phyloP scores from a whole-genome alignment of 2,888 invertebrate genomes.

The Gymnosoma rotundatum region DNA sequence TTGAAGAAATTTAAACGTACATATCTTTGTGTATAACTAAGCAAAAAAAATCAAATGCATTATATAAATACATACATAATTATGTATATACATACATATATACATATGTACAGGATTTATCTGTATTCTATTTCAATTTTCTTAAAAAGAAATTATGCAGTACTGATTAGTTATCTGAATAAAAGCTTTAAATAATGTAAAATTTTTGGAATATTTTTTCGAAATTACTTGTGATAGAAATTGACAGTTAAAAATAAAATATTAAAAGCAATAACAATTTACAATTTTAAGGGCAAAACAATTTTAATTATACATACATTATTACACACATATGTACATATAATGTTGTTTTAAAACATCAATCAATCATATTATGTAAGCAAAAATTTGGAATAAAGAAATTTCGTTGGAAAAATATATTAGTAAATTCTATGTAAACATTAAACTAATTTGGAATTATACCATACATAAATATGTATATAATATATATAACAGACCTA shows the following conservation, averaged over 20 bases:
- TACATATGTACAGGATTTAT: neutral
- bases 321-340: neutral
- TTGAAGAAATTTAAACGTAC: neutral
- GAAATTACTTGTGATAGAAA: constrained; percentile 66
- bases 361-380: neutral
- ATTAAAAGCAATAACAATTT: constrained; percentile 3
- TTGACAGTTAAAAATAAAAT: constrained; percentile 59
- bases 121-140: constrained; percentile 6
- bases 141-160: constrained; percentile 48
- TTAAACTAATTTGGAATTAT: too few species aligned
- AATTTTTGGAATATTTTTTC: constrained; percentile 38
- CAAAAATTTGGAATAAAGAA: constrained; percentile 33
- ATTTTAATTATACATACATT: neutral
- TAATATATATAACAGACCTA: too few species aligned
- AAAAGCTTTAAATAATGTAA: constrained; percentile 58
- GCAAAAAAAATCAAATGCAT: neutral
- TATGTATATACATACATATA: too few species aligned
- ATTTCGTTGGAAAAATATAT: neutral
- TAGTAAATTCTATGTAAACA: too few species aligned
- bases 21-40: neutral
- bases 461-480: too few species aligned
- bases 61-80: constrained; percentile 1
- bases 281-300: constrained; percentile 15
- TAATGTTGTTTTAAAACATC: neutral
- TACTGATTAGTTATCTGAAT: constrained; percentile 39